phyloP scores from a whole-genome alignment of 2,888 invertebrate genomes.

The Hemaris fuciformis region DNA sequence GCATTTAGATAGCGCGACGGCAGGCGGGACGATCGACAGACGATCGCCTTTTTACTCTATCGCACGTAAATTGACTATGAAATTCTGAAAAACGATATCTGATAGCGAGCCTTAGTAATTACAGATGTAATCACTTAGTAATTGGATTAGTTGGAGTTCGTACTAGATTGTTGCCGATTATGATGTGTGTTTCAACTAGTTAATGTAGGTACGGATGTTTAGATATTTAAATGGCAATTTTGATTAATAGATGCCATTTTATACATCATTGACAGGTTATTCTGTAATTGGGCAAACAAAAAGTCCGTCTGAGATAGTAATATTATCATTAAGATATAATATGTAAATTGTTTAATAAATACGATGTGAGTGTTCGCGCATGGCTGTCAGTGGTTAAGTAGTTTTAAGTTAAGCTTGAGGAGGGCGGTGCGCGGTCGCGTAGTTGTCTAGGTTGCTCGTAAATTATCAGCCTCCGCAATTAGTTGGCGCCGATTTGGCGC shows the following conservation, averaged over 20 bases:
- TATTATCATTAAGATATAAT: no score
- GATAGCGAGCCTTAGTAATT: constrained; percentile 49
- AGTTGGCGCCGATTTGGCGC: constrained; percentile 75
- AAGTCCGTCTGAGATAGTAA: no score
- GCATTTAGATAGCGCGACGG: constrained; percentile 76
- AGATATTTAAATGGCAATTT: background rate
- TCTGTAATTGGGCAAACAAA: background rate
- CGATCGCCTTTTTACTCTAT: constrained; percentile 61
- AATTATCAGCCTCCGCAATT: constrained; percentile 73
- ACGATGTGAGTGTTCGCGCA: background rate
- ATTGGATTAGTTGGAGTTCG: constrained; percentile 24
- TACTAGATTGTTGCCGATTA: background rate
- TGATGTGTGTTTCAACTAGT: background rate
- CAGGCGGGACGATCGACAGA: constrained; percentile 37
- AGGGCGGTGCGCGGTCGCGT: constrained; percentile 49
- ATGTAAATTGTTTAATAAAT: background rate
- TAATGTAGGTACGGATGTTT: background rate
- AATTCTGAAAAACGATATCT: constrained; percentile 12
- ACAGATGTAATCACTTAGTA: constrained; percentile 58
- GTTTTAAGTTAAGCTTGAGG: constrained; percentile 45
- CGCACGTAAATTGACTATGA: constrained; percentile 67
- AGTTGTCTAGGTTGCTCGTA: constrained; percentile 63
- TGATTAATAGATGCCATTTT: background rate
- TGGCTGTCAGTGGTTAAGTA: constrained; percentile 37
- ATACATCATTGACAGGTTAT: background rate